Evolutionary conservation across 1,140 invertebrate genomes (phyloP).

Genomic region (Pseudomyrmex flavicornis): DNA sequence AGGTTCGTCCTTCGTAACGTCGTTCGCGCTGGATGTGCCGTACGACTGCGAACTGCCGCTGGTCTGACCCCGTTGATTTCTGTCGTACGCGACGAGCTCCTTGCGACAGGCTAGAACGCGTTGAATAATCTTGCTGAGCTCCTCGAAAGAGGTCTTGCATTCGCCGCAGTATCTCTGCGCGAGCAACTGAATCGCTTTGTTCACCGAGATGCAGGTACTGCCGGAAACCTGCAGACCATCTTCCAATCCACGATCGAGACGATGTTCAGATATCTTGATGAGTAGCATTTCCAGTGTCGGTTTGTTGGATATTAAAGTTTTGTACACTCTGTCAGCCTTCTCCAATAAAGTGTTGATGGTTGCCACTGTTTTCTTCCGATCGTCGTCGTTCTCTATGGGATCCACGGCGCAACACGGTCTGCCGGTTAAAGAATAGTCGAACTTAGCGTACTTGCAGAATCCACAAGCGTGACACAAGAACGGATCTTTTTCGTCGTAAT

Average conservation of each 20-base stretch:
- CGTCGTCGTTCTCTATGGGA: slow-evolving; percentile 98
- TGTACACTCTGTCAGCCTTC: slow-evolving; percentile 97
- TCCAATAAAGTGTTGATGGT: slow-evolving; percentile 96
- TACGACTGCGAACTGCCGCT: slow-evolving; percentile 39
- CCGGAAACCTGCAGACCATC: slow-evolving; percentile 86
- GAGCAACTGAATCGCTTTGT: slow-evolving; percentile 93
- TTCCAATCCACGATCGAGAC: slow-evolving; percentile 88
- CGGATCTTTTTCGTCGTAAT: slow-evolving; percentile 99
- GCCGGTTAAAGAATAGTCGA: slow-evolving; percentile 96
- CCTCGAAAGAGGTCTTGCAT: slow-evolving; percentile 97
- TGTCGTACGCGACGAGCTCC: slow-evolving; percentile 96
- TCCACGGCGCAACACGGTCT: slow-evolving; percentile 97
- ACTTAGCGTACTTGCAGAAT: slow-evolving; percentile 99
- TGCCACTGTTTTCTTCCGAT: slow-evolving; percentile 96
- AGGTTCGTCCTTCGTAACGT: slow-evolving; percentile 56
- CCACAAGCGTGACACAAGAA: slow-evolving; percentile 99
- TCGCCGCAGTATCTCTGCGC: slow-evolving; percentile 98
- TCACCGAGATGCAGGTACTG: slow-evolving; percentile 87
- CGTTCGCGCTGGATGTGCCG: slow-evolving; percentile 56
- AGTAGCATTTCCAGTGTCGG: slow-evolving; percentile 94
- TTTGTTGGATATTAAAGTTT: slow-evolving; percentile 95
- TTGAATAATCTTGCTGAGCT: slow-evolving; percentile 98
- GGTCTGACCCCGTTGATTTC: slow-evolving; percentile 89
- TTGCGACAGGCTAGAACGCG: slow-evolving; percentile 94
- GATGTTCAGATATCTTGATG: slow-evolving; percentile 91